Base-by-base conservation (phyloP, 2,888 invertebrate species). In the Anorthoa munda region DNA sequence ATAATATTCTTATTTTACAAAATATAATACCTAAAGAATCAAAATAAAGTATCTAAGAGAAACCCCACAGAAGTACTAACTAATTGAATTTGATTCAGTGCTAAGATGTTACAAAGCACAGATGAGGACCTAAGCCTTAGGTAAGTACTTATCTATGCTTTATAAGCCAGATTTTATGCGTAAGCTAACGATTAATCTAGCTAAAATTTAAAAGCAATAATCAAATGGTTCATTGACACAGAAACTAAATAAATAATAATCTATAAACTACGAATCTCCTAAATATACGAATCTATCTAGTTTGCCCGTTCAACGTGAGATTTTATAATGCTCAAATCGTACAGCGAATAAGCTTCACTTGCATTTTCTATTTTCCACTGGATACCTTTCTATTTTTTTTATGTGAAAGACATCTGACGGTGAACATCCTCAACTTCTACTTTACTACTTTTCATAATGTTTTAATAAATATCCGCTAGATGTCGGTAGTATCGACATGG, bases 391-490 rank as follows among this genome's bases (percentile, higher is more conserved):
- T 39, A 31, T 39, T n/a, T 45, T 7, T n/a, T 5, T 45, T 21
- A 13, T 39, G 3, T 21, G 12, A 66, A 45, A 18, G 77, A 13
- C 71, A 82, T 71, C 81, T 81, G 66, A 2, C 45, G 23, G 39
- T 15, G 0, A 0, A 48, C 4, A 18, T 56, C 0, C 4, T n/a
- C 9, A 75, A 75, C 61, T 56, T 4, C 15, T 65, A 39, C 21
- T 2, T 4, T 1, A 17, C 2, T 0, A n/a, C 0, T 48, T 45
- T 51, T 45, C 23, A 12, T 12, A n/a, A 15, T 66, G 13, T 55
- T 83, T 11, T 11, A 1, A n/a, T 2, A 21, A 48, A 39, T 53
- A 0, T 15, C 4, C 17, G 31, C 45, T 17, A 81, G 81, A 58
- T 83, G 75, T 59, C 68, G 26, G 45, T 4, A 74, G 31, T 39